A percentile compares a stretch with the other conserved stretches of the same genome.
Evolutionary conservation across 2,113 vertebrate species (phyloP).

Genomic region (Engystomops pustulosus): DNA sequence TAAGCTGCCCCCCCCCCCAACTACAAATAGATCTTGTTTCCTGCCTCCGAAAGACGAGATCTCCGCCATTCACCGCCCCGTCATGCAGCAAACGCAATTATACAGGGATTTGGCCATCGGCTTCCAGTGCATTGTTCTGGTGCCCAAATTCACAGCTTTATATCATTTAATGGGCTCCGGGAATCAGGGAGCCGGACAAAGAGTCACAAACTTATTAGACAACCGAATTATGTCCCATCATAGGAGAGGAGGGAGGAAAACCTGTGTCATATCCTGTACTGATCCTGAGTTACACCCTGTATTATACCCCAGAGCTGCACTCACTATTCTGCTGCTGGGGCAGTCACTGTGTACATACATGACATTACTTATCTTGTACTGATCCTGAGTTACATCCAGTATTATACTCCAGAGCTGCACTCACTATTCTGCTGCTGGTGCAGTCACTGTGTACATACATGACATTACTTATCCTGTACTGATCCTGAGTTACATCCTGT

Average conservation of each 20-base stretch:
- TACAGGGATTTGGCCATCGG: constrained; percentile 40
- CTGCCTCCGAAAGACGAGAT: constrained; percentile 59
- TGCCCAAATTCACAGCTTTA: constrained; percentile 46
- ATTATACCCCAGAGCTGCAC: neutral
- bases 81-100: constrained; percentile 46
- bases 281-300: too few relatives aligned
- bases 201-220: too few relatives aligned
- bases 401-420: too few relatives aligned
- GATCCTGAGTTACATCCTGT: too few relatives aligned
- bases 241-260: neutral
- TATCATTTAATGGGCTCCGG: constrained; percentile 43
- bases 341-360: constrained; percentile 2
- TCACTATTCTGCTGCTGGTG: too few relatives aligned
- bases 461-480: too few relatives aligned
- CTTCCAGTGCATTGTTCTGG: constrained; percentile 25
- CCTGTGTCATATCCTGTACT: too few relatives aligned
- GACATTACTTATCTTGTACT: constrained; percentile 12
- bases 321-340: constrained; percentile 1
- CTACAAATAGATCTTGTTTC: constrained; percentile 61
- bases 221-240: too few relatives aligned
- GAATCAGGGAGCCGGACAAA: neutral
- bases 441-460: too few relatives aligned
- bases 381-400: neutral
- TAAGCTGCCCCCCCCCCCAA: constrained; percentile 54
- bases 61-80: constrained; percentile 52